phyloP scores from a whole-genome alignment of 2,888 invertebrate species.

The Epirrita christyi region DNA sequence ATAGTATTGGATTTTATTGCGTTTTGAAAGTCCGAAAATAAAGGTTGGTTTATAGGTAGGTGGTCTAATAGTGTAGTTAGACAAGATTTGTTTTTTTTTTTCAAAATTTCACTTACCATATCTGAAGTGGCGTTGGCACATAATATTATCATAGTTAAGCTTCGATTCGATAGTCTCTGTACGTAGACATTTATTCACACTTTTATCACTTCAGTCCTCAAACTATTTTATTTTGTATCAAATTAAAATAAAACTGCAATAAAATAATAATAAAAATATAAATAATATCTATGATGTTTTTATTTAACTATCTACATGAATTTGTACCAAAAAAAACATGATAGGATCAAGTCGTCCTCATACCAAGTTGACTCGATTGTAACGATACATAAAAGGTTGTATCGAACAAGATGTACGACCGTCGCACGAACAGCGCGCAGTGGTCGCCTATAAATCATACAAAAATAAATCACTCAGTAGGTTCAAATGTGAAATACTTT shows the following conservation, averaged over 20 bases:
- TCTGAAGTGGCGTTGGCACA: conserved; percentile 60
- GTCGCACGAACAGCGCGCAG: conserved; percentile 51
- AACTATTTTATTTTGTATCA: conserved; percentile 3
- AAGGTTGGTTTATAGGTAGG: too few species aligned
- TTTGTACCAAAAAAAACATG: background rate
- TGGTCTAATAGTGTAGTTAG: too few species aligned
- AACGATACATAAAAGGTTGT: conserved; percentile 11
- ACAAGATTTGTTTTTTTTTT: too few species aligned
- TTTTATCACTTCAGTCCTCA: conserved; percentile 41
- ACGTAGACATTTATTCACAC: conserved; percentile 50
- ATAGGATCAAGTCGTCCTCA: background rate
- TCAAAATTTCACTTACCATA: conserved; percentile 60
- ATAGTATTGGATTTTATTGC: too few species aligned
- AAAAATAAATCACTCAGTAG: conserved; percentile 81
- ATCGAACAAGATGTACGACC: conserved; percentile 20
- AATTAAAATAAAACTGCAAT: background rate
- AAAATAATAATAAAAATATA: conserved; percentile 1
- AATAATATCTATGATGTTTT: background rate
- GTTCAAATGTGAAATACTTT: conserved; percentile 83
- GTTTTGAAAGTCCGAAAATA: too few species aligned
- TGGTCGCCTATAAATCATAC: conserved; percentile 75
- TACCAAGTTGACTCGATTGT: conserved; percentile 2
- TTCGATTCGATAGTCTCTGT: conserved; percentile 45
- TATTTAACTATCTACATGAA: background rate
- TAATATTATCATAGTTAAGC: conserved; percentile 65